These are phyloP conservation scores for Delphinapterus leucas DNA, from an alignment of 2,113 vertebrate species.

Conservation along the genomic window DNA sequence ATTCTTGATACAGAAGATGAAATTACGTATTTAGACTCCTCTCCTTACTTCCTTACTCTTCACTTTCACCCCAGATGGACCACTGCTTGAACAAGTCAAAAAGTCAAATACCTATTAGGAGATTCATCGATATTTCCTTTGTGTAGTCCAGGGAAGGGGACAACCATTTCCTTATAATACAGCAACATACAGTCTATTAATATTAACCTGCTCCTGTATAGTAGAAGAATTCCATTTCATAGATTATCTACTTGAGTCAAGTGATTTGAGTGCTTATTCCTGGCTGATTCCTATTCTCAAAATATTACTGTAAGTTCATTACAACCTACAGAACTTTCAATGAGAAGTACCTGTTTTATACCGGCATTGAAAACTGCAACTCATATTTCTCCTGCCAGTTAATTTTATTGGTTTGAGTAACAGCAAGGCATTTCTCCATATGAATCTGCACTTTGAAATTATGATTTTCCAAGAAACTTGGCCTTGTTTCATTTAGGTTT, in stretches of 20 bases:
- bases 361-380: neutral
- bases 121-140: neutral
- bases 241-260: neutral
- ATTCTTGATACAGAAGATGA: neutral
- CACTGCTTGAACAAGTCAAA: neutral
- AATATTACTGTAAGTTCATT: neutral
- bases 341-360: neutral
- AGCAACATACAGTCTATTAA: neutral
- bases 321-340: neutral
- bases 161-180: neutral
- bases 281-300: neutral
- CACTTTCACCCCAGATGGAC: neutral
- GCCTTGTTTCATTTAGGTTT: neutral
- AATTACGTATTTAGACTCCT: neutral
- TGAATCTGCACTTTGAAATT: neutral
- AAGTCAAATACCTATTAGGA: neutral
- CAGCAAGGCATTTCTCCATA: neutral
- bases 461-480: neutral
- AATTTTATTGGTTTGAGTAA: neutral
- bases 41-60: neutral
- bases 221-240: neutral
- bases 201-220: neutral
- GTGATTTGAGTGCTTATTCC: neutral
- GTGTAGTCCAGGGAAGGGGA: neutral
- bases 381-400: neutral